Percentiles rank a stretch among this genome's conserved stretches.
These are phyloP conservation scores for Ceratotherium simum DNA, from an alignment of 2,113 vertebrate species.

Conservation along the genomic window DNA sequence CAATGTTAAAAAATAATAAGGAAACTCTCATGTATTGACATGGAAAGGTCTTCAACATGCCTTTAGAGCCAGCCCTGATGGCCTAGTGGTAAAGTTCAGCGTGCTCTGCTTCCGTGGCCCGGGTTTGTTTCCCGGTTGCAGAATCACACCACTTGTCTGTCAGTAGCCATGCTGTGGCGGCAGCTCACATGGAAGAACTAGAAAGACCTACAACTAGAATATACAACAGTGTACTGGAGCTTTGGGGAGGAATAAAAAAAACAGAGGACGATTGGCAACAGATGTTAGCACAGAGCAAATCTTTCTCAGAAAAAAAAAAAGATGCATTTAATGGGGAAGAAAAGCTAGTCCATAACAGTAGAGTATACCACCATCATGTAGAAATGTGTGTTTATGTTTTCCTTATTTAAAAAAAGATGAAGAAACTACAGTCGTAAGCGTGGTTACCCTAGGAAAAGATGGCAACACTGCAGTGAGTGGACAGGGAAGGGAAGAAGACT, in stretches of 20 bases:
- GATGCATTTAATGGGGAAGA: not conserved
- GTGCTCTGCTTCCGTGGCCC: too few species aligned
- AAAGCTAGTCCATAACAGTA: not conserved
- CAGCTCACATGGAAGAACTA: too few species aligned
- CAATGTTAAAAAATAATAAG: not conserved
- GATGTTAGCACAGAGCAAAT: too few species aligned
- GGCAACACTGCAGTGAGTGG: not conserved
- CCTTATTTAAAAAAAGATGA: not conserved
- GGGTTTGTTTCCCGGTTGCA: too few species aligned
- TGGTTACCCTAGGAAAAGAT: not conserved
- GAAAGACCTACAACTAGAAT: too few species aligned
- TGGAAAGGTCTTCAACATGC: not conserved
- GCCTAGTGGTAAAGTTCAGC: too few species aligned
- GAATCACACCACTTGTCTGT: too few species aligned
- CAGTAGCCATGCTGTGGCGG: too few species aligned
- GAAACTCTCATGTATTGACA: not conserved
- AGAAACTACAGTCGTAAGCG: not conserved
- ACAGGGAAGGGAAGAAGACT: not conserved
- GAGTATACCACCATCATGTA: not conserved
- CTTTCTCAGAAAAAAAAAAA: not conserved
- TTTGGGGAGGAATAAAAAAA: too few species aligned
- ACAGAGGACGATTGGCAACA: too few species aligned
- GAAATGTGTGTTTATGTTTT: not conserved
- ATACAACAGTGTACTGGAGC: too few species aligned
- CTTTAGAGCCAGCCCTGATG: not conserved